phyloP scores from a whole-genome alignment of 1,140 invertebrate genomes.

The Drosophila simulans region DNA sequence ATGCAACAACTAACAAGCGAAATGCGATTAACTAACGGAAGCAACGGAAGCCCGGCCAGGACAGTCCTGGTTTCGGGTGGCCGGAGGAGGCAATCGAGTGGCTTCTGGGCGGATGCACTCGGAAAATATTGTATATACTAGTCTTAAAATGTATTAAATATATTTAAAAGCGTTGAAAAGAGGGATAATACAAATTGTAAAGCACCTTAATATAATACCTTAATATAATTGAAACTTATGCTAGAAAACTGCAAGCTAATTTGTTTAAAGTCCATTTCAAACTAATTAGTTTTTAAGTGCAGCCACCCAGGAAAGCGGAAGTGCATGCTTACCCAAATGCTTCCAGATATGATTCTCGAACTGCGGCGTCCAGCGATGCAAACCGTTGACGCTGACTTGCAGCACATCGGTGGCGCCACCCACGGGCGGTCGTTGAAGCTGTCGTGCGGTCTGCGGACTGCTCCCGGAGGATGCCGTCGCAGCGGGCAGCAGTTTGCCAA shows the following conservation, averaged over 20 bases:
- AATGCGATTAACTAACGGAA: slow-evolving; percentile 72
- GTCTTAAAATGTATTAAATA: too few species aligned
- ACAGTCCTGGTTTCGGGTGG: neutral
- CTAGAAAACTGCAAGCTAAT: too few species aligned
- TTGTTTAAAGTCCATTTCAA: too few species aligned
- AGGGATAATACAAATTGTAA: too few species aligned
- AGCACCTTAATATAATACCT: too few species aligned
- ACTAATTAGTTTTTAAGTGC: neutral
- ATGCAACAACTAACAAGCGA: slow-evolving; percentile 58
- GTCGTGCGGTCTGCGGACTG: slow-evolving; percentile 23
- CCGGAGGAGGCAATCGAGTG: slow-evolving; percentile 2
- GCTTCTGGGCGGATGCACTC: slow-evolving; percentile 9
- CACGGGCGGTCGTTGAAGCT: slow-evolving; percentile 48
- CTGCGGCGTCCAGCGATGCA: slow-evolving; percentile 81
- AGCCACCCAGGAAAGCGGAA: slow-evolving; percentile 10
- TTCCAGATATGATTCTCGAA: slow-evolving; percentile 84
- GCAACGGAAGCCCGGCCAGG: slow-evolving; percentile 21
- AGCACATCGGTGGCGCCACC: slow-evolving; percentile 62
- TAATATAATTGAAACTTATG: too few species aligned
- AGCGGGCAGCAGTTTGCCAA: slow-evolving; percentile 81
- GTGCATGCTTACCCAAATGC: slow-evolving; percentile 75
- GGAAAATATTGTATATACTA: neutral
- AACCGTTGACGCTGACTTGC: slow-evolving; percentile 78
- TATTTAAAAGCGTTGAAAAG: too few species aligned
- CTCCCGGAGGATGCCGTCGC: slow-evolving; percentile 25